These are phyloP conservation scores for Distichodus sexfasciatus DNA, from an alignment of 2,797 vertebrate species.

Conservation along the genomic window DNA sequence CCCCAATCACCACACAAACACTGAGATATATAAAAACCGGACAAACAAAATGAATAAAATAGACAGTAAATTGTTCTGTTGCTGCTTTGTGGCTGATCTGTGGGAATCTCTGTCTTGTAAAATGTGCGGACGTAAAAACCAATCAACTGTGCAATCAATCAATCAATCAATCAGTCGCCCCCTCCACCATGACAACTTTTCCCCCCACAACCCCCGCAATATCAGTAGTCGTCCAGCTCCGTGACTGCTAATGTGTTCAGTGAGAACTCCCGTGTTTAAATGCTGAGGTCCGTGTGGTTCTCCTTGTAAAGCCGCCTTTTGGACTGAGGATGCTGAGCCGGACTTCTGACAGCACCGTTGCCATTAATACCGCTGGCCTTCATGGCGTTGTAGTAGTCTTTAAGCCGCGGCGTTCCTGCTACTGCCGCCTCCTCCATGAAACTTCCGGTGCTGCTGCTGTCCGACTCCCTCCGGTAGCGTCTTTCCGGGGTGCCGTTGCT, in stretches of 20 bases:
- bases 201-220: too few relatives aligned
- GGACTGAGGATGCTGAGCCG: slow-evolving; percentile 80
- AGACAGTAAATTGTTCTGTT: slow-evolving; percentile 68
- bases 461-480: slow-evolving; percentile 67
- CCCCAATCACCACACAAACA: slow-evolving; percentile 19
- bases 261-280: slow-evolving; percentile 70
- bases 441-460: slow-evolving; percentile 75
- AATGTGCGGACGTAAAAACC: slow-evolving; percentile 29
- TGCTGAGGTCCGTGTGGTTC: slow-evolving; percentile 96
- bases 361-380: slow-evolving; percentile 60
- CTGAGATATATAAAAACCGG: slow-evolving; percentile 60
- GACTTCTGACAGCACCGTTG: slow-evolving; percentile 61
- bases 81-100: slow-evolving; percentile 65
- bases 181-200: too few relatives aligned
- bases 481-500: slow-evolving; percentile 70
- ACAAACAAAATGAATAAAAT: slow-evolving; percentile 64
- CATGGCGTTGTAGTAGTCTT: slow-evolving; percentile 81
- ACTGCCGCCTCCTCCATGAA: slow-evolving; percentile 71
- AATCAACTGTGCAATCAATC: slow-evolving; percentile 54
- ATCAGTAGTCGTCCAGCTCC: slow-evolving; percentile 35
- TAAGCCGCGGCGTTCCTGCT: slow-evolving; percentile 73
- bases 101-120: slow-evolving; percentile 23
- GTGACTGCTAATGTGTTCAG: neutral
- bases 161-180: slow-evolving; percentile 40
- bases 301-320: slow-evolving; percentile 90